These are phyloP conservation scores for Eupelmus urozonus DNA, from an alignment of 2,888 invertebrate genomes.

Conservation along the genomic window DNA sequence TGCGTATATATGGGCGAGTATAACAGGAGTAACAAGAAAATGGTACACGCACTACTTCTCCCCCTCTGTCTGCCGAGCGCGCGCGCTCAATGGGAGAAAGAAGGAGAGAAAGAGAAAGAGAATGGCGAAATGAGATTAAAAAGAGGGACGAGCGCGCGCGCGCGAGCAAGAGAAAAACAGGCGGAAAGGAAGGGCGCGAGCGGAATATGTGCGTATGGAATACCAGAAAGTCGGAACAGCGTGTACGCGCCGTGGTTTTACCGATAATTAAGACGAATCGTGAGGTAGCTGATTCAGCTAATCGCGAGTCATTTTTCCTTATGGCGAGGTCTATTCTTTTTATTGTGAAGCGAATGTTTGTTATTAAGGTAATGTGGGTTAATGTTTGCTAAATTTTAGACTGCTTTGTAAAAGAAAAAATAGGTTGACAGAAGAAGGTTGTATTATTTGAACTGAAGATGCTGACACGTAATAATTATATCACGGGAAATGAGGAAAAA, in stretches of 20 bases:
- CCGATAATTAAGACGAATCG: conserved; percentile 39
- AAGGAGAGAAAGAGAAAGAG: too few species aligned
- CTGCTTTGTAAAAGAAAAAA: too few species aligned
- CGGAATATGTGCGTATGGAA: conserved; percentile 4
- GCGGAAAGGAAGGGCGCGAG: conserved; percentile 16
- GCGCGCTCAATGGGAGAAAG: neutral
- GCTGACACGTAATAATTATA: conserved; percentile 4
- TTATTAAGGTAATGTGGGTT: too few species aligned
- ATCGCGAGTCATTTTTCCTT: neutral
- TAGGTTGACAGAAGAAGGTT: too few species aligned
- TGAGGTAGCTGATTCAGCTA: neutral
- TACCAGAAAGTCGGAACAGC: conserved; percentile 37
- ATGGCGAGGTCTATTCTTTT: neutral
- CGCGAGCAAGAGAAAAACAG: neutral
- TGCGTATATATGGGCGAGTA: neutral
- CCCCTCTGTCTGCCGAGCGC: neutral
- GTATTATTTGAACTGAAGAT: too few species aligned
- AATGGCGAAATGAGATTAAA: conserved; percentile 44
- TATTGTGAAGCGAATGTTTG: too few species aligned
- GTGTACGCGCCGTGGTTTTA: neutral
- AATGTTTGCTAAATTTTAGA: too few species aligned
- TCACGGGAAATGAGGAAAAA: neutral
- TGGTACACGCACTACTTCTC: conserved; percentile 48
- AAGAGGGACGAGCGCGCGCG: conserved; percentile 3
- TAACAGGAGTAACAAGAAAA: conserved; percentile 51